Base-by-base conservation (phyloP, 2,888 invertebrate genomes). In the Acronicta aceris region DNA sequence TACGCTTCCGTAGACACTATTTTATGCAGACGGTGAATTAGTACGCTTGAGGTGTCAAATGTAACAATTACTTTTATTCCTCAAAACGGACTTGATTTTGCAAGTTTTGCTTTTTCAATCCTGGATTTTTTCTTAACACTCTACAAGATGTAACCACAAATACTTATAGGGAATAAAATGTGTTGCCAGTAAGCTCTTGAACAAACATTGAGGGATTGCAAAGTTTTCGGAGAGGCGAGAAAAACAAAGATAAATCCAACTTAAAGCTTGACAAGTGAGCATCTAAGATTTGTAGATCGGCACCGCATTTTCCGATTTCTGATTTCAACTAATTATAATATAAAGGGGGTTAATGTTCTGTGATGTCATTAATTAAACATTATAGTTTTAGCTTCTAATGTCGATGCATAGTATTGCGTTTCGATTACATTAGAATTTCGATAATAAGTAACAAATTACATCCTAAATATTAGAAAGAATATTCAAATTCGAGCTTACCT, bases 221-320 rank as follows among this genome's bases (percentile, higher is more conserved):
- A 92, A 93, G 87, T 91, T 90, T 79, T 81, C 62, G 78, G 67
- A 71, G 69, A 78, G 75, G 79, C 78, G 77, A 89, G 88, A 91
- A 91, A 91, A 93, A 92, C 92, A 92, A 83, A 89, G 87, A 92
- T 93, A 92, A 91, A 92, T 92, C 90, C 88, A 85, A 90, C 87
- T 91, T 91, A 90, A 80, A 83, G 67, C 79, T 76, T 81, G 81
- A 78, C 78, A 80, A 88, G 81, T 83, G 74, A 75, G 79, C 78
- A 70, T 72, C 70, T 70, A 80, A 85, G 85, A 89, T 87, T 89
- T 84, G 88, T 85, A 65, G 79, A 71, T 63, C 73, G 65, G 67
- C 65, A 69, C 68, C 65, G 67, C 74, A 63, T 68, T 67, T 71
- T 71, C 47, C 71, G 66, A 67, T 74, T 78, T 82, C 79, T 89